Conservation (phyloP, 2,113 vertebrate genomes). For the Ophthalmolycus amberensis region DNA sequence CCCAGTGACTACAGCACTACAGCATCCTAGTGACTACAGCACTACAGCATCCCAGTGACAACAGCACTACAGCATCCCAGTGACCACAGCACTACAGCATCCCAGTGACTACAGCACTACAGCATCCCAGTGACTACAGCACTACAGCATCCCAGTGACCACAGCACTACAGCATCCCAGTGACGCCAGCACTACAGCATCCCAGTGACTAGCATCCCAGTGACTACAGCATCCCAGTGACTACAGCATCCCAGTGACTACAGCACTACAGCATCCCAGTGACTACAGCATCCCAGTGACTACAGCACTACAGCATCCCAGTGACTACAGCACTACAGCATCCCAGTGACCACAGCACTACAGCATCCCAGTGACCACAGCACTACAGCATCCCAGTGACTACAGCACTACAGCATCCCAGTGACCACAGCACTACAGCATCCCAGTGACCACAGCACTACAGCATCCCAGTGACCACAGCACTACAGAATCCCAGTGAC, state of each 20-base stretch:
- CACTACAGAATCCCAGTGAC: neutral
- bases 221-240: too few species aligned
- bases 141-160: neutral
- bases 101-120: neutral
- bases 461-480: neutral
- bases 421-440: neutral
- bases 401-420: too few species aligned
- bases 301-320: neutral
- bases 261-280: conserved; percentile 7
- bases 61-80: conserved; percentile 6
- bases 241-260: neutral
- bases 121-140: neutral
- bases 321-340: neutral
- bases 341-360: too few species aligned
- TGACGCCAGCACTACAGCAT: neutral
- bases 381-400: too few species aligned
- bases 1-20: too few species aligned
- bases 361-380: too few species aligned
- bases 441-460: conserved; percentile 9
- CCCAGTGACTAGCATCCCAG: too few species aligned
- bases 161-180: neutral
- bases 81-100: conserved; percentile 5
- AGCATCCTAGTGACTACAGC: too few species aligned
- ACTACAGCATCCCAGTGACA: neutral
- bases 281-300: neutral